A percentile compares a stretch with the other conserved stretches of the same genome.
Conservation (phyloP, 92 coral and sea anemone genomes). For the Epizoanthus scotinus region DNA sequence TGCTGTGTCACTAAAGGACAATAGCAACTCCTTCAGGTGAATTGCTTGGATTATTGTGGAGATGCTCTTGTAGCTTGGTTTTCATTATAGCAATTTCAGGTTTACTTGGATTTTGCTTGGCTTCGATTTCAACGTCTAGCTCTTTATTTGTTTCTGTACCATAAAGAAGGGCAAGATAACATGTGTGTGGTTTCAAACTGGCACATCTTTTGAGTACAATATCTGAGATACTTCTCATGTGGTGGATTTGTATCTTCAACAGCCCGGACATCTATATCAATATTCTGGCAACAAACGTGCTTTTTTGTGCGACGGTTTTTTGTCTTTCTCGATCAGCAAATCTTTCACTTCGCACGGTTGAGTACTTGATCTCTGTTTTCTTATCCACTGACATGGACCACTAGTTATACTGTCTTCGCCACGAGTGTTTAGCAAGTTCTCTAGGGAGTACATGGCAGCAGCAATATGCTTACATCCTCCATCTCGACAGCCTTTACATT, state of each 20-base stretch:
- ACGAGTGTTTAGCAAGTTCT: conserved; percentile 56
- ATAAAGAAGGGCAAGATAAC: conserved; percentile 60
- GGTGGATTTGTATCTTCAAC: conserved; percentile 53
- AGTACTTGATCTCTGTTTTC: conserved; percentile 49
- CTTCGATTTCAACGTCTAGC: too few species aligned
- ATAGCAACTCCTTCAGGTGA: conserved; percentile 41
- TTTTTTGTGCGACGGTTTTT: conserved; percentile 54
- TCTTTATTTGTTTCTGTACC: conserved; percentile 30
- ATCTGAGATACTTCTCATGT: conserved; percentile 47
- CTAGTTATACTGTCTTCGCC: conserved; percentile 66
- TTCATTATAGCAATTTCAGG: conserved; percentile 40
- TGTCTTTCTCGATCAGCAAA: conserved; percentile 56
- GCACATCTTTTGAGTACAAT: conserved; percentile 54
- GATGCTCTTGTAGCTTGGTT: conserved; percentile 33
- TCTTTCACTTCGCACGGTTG: conserved; percentile 55
- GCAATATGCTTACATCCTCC: conserved; percentile 74
- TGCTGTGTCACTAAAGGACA: conserved; percentile 65
- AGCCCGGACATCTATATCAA: conserved; percentile 62
- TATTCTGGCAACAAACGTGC: conserved; percentile 48
- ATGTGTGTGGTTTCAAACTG: conserved; percentile 53
- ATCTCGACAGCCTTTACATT: conserved; percentile 72
- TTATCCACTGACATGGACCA: conserved; percentile 68
- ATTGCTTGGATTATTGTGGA: conserved; percentile 40
- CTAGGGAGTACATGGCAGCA: conserved; percentile 70
- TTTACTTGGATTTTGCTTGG: too few species aligned